Percentiles rank a stretch among this genome's conserved stretches.
Evolutionary conservation across 2,113 vertebrate species (phyloP).

Genomic region (Ictidomys tridecemlineatus): DNA sequence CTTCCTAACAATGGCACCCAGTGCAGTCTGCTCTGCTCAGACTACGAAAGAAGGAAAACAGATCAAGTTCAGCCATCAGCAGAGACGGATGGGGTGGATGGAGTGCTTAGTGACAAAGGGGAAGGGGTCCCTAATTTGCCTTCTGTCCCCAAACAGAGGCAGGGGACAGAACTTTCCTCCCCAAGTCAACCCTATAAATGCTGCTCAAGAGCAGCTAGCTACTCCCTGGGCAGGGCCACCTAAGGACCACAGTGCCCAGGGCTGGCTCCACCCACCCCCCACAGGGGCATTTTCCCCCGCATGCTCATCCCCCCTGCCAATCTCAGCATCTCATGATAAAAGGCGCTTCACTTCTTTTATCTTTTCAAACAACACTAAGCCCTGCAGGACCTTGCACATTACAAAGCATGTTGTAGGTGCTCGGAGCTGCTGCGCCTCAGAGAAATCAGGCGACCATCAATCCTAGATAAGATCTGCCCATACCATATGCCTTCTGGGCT

Average conservation of each 20-base stretch:
- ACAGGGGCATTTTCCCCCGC: neutral
- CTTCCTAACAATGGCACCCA: neutral
- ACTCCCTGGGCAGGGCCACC: rapidly evolving
- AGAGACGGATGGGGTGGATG: neutral
- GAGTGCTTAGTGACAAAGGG: neutral
- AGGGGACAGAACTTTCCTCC: neutral
- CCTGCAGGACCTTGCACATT: neutral
- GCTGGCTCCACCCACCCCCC: rapidly evolving
- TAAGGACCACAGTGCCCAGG: neutral
- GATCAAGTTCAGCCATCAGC: neutral
- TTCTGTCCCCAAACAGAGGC: neutral
- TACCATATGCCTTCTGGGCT: neutral
- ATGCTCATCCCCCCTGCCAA: neutral
- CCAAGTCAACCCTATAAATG: neutral
- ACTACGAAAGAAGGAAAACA: neutral
- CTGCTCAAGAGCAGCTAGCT: neutral
- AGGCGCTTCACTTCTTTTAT: neutral
- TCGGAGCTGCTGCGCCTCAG: neutral
- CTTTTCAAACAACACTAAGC: neutral
- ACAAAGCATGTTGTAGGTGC: neutral
- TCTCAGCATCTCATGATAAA: neutral
- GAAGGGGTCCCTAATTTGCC: neutral
- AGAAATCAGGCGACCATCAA: neutral
- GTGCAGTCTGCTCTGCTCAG: neutral
- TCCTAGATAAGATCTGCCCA: neutral